Evolutionary conservation across 2,888 invertebrate genomes (phyloP).

Genomic region (Dicyrtoma fusca): DNA sequence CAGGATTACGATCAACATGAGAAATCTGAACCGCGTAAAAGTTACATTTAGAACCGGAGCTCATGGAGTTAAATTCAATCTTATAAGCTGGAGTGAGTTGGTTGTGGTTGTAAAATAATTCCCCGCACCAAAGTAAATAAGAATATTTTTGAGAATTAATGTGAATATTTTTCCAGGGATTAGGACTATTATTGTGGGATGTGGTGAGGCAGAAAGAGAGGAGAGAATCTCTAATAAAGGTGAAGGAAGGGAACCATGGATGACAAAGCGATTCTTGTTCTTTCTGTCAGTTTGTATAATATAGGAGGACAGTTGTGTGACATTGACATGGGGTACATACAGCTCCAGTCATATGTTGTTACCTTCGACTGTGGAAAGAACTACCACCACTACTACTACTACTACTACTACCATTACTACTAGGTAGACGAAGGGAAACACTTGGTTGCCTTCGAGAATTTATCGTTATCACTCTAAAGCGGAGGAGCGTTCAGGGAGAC

Average conservation of each 20-base stretch:
- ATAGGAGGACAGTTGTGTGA: conserved; percentile 31
- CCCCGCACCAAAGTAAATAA: too few relatives aligned
- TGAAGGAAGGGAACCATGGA: conserved; percentile 15
- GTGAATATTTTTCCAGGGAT: too few relatives aligned
- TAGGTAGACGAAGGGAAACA: background rate
- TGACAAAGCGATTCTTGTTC: conserved; percentile 29
- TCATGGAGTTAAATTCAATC: too few relatives aligned
- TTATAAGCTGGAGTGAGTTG: too few relatives aligned
- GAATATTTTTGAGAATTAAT: background rate
- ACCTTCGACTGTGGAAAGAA: conserved; percentile 14
- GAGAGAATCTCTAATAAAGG: background rate
- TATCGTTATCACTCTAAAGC: conserved; percentile 2
- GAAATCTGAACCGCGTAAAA: too few relatives aligned
- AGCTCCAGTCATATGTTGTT: conserved; percentile 2
- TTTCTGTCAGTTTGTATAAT: conserved; percentile 2
- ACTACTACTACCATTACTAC: too few relatives aligned
- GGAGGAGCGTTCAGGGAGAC: background rate
- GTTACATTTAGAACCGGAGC: too few relatives aligned
- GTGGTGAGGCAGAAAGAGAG: too few relatives aligned
- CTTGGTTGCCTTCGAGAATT: background rate
- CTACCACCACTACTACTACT: too few relatives aligned
- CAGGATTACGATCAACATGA: too few relatives aligned
- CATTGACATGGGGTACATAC: conserved; percentile 19
- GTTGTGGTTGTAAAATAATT: too few relatives aligned
- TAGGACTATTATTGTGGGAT: too few relatives aligned